Evolutionary conservation across 2,797 vertebrate genomes (phyloP), one percentile per base, ranked within the genome.

Genomic region (Leuciscus waleckii): DNA sequence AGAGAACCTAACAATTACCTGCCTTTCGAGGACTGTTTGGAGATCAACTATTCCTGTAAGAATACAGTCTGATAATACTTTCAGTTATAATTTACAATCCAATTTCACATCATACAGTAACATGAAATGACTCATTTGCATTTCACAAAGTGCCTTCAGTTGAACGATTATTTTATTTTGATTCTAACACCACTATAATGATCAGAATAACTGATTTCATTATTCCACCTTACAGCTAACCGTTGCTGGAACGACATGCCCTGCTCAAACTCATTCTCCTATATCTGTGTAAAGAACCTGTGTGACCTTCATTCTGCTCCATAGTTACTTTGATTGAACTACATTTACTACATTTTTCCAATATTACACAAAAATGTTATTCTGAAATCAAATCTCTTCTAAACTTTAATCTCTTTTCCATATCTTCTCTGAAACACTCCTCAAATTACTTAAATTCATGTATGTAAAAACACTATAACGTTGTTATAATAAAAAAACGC

Each of bases 231-330:
- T 73, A 73, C 70, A 73, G 70, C 4, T 10, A 2, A 19, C 7
- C 3, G 0, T 19, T 73, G 43, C 70, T 73, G 70, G 43, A 29
- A 29, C 1, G 43, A 73, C 5, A 0, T 0, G 0, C 1, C 0
- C n/a, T 73, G 43, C 11, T 19, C 8, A 0, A 0, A 0, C 1
- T 43, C 11, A 70, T 0, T 2, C 0, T 0, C 0, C 13, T 70
- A n/a, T 43, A 0, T 41, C 2, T 70, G 68, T 43, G 68, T 0
- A 16, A 16, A 41, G n/a, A 13, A 37, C 67, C 4, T 39, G 35
- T 68, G 19, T 21, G 32, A 68, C 10, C 32, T 19, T 39, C 35
- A 39, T 13, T 2, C 68, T n/a, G 21, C 37, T 39, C 21, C 10
- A 41, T 10, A 3, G 37, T 70, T 7, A n/a, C 65, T 23, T 23